phyloP scores from a whole-genome alignment of 1,140 invertebrate genomes.

The Chrysopa pallens region DNA sequence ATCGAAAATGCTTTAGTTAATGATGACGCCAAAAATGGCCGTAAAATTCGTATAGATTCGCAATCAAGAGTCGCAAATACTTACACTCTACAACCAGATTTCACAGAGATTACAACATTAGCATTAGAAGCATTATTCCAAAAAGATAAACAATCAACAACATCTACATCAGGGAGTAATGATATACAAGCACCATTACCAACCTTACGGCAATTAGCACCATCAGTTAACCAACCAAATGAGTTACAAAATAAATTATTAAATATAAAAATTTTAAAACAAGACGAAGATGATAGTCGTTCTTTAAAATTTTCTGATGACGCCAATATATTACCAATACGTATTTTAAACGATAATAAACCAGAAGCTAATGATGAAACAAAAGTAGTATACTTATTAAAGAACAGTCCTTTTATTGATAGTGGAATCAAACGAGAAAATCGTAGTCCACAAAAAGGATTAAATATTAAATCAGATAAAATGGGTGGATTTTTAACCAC shows the following conservation, averaged over 20 bases:
- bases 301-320: no score
- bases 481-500: no score
- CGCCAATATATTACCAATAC: no score
- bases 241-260: not conserved
- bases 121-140: not conserved
- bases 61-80: not conserved
- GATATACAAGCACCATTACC: not conserved
- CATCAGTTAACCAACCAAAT: not conserved
- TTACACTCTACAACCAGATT: not conserved
- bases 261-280: not conserved
- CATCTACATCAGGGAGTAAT: not conserved
- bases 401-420: no score
- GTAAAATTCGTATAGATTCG: not conserved
- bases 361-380: no score
- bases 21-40: no score
- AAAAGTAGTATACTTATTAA: no score
- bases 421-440: not conserved
- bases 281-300: not conserved
- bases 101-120: not conserved
- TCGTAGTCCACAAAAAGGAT: not conserved
- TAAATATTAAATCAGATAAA: no score
- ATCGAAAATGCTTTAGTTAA: no score
- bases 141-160: not conserved
- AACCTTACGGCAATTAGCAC: not conserved
- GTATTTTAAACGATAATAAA: no score